Percentiles rank a stretch among this genome's conserved stretches.
Evolutionary conservation across 2,797 vertebrate genomes (phyloP).

Genomic region (Neoniphon sammara): DNA sequence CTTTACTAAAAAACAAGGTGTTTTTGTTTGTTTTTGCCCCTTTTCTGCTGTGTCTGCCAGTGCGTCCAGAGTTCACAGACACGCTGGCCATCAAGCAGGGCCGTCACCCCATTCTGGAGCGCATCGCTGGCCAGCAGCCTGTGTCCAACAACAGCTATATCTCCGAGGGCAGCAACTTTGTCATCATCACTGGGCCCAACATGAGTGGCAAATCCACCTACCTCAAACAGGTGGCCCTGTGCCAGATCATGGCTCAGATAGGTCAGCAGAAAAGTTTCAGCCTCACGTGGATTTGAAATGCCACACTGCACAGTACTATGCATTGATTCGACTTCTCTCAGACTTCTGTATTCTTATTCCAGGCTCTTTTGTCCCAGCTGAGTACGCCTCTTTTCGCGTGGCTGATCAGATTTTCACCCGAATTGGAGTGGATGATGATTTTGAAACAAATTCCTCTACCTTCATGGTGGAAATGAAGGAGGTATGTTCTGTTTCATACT

Average conservation of each 20-base stretch:
- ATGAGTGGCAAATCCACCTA: constrained; percentile 99
- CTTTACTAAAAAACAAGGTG: background rate
- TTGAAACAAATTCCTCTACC: constrained; percentile 96
- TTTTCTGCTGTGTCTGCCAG: constrained; percentile 74
- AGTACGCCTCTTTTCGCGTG: constrained; percentile 93
- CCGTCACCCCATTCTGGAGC: constrained; percentile 95
- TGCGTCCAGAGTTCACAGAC: constrained; percentile 97
- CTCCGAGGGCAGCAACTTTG: constrained; percentile 93
- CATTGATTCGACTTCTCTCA: background rate
- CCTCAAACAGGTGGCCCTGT: constrained; percentile 95
- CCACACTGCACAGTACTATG: background rate
- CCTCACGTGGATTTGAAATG: constrained; percentile 12
- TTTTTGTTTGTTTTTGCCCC: background rate
- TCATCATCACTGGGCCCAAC: constrained; percentile 96
- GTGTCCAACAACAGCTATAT: constrained; percentile 93
- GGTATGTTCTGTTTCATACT: constrained; percentile 75
- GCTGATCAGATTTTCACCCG: constrained; percentile 97
- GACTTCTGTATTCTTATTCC: constrained; percentile 34
- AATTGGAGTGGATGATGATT: constrained; percentile 97
- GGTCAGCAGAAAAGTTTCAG: constrained; percentile 79
- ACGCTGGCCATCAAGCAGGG: constrained; percentile 95
- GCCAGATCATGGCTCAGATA: constrained; percentile 98
- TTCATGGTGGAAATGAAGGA: constrained; percentile 99
- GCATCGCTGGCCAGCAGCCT: constrained; percentile 89
- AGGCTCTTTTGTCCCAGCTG: constrained; percentile 96